These are phyloP conservation scores for Schizopygopsis malacanthus DNA, from an alignment of 2,797 vertebrate genomes.

Conservation along the genomic window DNA sequence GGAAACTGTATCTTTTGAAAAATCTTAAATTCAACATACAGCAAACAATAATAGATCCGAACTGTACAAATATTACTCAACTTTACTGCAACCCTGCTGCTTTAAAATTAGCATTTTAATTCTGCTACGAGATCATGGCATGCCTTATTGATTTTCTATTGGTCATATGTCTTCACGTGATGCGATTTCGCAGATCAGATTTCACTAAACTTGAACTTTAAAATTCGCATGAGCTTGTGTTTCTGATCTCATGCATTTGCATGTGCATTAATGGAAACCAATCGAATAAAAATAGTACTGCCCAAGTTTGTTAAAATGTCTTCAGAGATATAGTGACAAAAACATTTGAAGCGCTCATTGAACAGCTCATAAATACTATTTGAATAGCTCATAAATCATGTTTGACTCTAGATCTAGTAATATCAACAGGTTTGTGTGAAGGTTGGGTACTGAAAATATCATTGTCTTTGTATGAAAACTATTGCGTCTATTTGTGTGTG, in stretches of 20 bases:
- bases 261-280: background rate
- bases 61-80: background rate
- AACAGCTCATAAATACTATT: background rate
- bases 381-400: background rate
- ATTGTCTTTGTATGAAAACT: background rate
- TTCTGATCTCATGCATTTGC: background rate
- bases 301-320: background rate
- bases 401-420: background rate
- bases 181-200: background rate
- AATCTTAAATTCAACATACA: background rate
- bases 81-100: background rate
- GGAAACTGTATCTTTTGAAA: background rate
- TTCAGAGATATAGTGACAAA: background rate
- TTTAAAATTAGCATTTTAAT: background rate
- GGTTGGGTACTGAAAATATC: background rate
- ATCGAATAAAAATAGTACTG: background rate
- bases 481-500: background rate
- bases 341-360: background rate
- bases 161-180: background rate
- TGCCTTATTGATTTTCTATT: background rate
- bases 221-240: background rate
- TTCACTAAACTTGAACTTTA: background rate
- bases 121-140: background rate
- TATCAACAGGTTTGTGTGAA: conserved; percentile 1
- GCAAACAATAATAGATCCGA: background rate